Conservation (phyloP, 2,888 invertebrate genomes). For the Polymixis flavicincta region DNA sequence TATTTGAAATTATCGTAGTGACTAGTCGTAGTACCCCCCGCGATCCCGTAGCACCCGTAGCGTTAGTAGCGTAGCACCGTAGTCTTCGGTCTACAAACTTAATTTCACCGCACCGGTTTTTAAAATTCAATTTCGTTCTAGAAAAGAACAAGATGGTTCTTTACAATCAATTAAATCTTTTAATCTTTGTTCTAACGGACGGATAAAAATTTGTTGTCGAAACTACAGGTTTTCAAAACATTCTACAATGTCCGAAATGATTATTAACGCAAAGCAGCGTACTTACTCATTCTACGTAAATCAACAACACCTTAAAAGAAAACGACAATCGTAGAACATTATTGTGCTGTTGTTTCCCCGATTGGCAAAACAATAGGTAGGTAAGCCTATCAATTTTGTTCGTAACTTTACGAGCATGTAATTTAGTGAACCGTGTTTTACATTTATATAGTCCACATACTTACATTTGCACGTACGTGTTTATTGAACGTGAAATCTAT, state of each 20-base stretch:
- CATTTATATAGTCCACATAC: constrained; percentile 24
- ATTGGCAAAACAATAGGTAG: constrained; percentile 37
- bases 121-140: neutral
- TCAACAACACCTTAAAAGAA: constrained; percentile 34
- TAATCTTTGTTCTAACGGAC: constrained; percentile 62
- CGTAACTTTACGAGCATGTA: constrained; percentile 37
- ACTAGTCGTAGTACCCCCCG: constrained; percentile 1
- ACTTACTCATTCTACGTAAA: constrained; percentile 37
- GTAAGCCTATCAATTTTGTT: constrained; percentile 37
- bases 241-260: constrained; percentile 57
- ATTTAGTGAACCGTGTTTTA: constrained; percentile 38
- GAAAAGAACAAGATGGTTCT: neutral
- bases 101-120: neutral
- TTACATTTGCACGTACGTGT: constrained; percentile 39
- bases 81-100: constrained; percentile 17
- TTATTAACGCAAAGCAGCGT: constrained; percentile 47
- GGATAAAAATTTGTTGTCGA: constrained; percentile 52
- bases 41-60: constrained; percentile 43
- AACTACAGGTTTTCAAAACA: constrained; percentile 66
- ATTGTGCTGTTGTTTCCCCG: constrained; percentile 38
- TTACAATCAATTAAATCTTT: neutral
- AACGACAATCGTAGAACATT: constrained; percentile 28
- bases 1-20: neutral
- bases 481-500: constrained; percentile 63
- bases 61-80: constrained; percentile 41